Evolutionary conservation across 2,888 invertebrate genomes (phyloP).

Genomic region (Raillietiella orientalis): DNA sequence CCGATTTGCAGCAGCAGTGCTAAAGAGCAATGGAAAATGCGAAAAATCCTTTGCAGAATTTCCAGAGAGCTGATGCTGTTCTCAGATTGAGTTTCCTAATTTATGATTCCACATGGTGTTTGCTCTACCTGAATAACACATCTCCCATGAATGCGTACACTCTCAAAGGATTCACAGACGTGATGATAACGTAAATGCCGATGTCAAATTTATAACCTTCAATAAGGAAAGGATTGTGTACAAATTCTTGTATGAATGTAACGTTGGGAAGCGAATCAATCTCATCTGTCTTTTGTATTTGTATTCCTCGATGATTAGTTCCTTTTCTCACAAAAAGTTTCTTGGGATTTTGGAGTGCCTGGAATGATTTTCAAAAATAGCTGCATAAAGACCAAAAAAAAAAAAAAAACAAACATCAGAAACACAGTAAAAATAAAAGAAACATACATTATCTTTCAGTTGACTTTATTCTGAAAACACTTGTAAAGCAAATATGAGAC

Average conservation of each 20-base stretch:
- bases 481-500: conserved; percentile 1
- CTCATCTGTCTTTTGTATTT: conserved; percentile 27
- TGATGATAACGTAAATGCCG: conserved; percentile 68
- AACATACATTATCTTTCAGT: too few species aligned
- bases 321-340: conserved; percentile 63
- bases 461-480: too few species aligned
- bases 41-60: too few species aligned
- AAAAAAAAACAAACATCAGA: too few species aligned
- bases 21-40: too few species aligned
- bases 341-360: conserved; percentile 25
- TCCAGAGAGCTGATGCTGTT: too few species aligned
- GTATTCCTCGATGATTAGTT: conserved; percentile 62
- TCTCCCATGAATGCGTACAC: conserved; percentile 68
- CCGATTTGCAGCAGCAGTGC: too few species aligned
- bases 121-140: conserved; percentile 37
- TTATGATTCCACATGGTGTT: background rate
- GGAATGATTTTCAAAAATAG: too few species aligned
- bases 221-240: conserved; percentile 55
- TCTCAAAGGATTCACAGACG: conserved; percentile 61
- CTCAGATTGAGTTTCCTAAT: too few species aligned
- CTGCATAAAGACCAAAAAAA: too few species aligned
- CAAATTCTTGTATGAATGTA: conserved; percentile 66
- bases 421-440: too few species aligned
- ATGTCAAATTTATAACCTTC: conserved; percentile 89
- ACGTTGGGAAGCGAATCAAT: conserved; percentile 20